Evolutionary conservation across 2,888 invertebrate genomes (phyloP), one percentile per base, ranked within the genome.

Genomic region (Nemapogon koenigi): DNA sequence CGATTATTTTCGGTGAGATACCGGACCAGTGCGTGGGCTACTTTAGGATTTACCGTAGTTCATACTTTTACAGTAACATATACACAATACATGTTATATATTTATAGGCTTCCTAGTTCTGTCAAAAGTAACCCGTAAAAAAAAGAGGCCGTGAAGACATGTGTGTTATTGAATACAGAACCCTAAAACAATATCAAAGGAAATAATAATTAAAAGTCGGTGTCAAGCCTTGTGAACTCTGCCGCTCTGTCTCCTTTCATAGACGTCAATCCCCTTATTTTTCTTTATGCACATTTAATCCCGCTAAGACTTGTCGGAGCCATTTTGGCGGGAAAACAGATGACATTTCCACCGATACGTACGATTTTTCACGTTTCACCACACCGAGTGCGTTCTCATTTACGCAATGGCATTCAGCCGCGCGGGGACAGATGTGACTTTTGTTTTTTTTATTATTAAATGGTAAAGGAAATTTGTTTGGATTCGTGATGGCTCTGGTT

Each of bases 341-440:
- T 33, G 33, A 33, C 33, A 19, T 33, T 19, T 16, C 17, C 13
- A 37, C 28, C 18, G 2, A 26, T 28, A 26, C 31, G 30, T 35
- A 47, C 45, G 47, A 47, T 73, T 73, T 50, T 76, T 75, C 75
- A n/a, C 76, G 48, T 66, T 56, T 48, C 75, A 68, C 69, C 68
- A 64, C 68, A 58, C 63, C 67, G 70, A 64, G 62, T 71, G 73
- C 62, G 66, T 71, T 73, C 62, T 72, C 73, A 72, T 72, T 72
- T 71, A 57, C 64, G 72, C 75, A 76, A 76, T 76, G 75, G 64
- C 72, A 69, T 75, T 75, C 73, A 70, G 72, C 68, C 67, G 64
- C 26, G 22, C 22, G 22, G 7, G 22, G 22, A 22, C 22, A 22
- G 22, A 7, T 10, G 22, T 10, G 10, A 22, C 6, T 10, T 22